Evolutionary conservation across 2,113 vertebrate genomes (phyloP), one percentile per base, ranked within the genome.

Genomic region (Nerophis ophidion): DNA sequence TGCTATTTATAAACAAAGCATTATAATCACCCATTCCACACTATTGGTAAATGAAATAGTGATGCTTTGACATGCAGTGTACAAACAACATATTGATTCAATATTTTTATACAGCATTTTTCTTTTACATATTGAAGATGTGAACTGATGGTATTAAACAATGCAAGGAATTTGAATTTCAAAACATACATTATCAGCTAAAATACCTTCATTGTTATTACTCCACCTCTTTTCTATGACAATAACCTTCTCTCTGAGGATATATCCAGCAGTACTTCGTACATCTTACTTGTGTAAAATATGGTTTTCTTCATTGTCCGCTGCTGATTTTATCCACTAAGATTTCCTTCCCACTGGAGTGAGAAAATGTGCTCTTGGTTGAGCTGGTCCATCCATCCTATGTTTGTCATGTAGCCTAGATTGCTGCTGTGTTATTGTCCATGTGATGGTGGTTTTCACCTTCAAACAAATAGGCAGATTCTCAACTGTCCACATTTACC

Each of bases 241-340:
- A 66, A 40, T 16, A 8, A 42, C 4, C 42, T 57, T 60, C 10
- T 55, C 50, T 46, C 15, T 63, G 38, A 44, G 40, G 55, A 45
- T 69, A 61, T 64, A 66, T 66, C 54, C 54, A 63, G 56, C 15
- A 66, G 56, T 69, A 68, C 57, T 57, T 70, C 61, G 62, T 45
- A 66, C 49, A 44, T 74, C 60, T 69, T 13, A 70, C 15, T 74
- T 64, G 62, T 71, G 60, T 60, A 77, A 74, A 77, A 74, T 73
- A 61, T 47, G 1, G 58, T 58, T 57, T 40, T 63, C 34, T 26
- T 15, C 33, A 61, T 69, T 75, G 61, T 58, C 65, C 64, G 51
- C 52, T 46, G 65, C 58, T 64, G 59, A 62, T 65, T 69, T 75
- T 40, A 45, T 68, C 36, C 61, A 55, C 57, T 74, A 63, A 68